Evolutionary conservation across 2,113 vertebrate genomes (phyloP).

Genomic region (Salvelinus sp.): DNA sequence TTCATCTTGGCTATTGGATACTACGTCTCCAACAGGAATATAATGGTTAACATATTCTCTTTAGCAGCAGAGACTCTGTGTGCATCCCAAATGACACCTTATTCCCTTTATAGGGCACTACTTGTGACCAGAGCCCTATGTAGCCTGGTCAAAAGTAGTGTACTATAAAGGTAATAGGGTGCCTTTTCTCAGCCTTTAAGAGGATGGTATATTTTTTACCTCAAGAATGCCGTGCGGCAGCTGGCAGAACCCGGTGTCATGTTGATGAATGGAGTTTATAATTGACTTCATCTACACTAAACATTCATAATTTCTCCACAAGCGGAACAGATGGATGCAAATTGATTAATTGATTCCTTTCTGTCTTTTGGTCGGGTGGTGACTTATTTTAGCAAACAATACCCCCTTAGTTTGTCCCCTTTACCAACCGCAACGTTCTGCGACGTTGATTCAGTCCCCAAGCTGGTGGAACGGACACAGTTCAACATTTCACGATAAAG

Average conservation of each 20-base stretch:
- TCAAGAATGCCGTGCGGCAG: constrained; percentile 15
- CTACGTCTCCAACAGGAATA: not conserved
- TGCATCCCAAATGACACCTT: too few relatives aligned
- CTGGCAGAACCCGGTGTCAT: constrained; percentile 35
- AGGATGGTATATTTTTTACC: constrained; percentile 13
- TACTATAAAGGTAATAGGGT: not conserved
- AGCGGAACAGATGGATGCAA: constrained; percentile 43
- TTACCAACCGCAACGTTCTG: too few relatives aligned
- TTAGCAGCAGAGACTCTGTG: not conserved
- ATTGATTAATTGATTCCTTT: constrained; percentile 50
- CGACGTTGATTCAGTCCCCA: too few relatives aligned
- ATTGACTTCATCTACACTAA: constrained; percentile 59
- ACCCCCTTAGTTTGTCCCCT: too few relatives aligned
- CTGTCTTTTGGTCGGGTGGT: constrained; percentile 21
- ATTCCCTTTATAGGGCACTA: too few relatives aligned
- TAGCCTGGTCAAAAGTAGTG: not conserved
- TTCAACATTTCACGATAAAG: too few relatives aligned
- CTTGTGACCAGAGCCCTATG: too few relatives aligned
- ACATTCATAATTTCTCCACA: constrained; percentile 47
- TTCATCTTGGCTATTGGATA: not conserved
- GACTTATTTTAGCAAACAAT: constrained; percentile 28
- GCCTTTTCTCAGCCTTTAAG: not conserved
- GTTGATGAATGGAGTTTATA: constrained; percentile 63
- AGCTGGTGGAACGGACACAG: too few relatives aligned
- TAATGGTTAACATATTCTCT: not conserved